Base-by-base conservation (phyloP, 2,888 invertebrate genomes). In the Dicyrtoma fusca region DNA sequence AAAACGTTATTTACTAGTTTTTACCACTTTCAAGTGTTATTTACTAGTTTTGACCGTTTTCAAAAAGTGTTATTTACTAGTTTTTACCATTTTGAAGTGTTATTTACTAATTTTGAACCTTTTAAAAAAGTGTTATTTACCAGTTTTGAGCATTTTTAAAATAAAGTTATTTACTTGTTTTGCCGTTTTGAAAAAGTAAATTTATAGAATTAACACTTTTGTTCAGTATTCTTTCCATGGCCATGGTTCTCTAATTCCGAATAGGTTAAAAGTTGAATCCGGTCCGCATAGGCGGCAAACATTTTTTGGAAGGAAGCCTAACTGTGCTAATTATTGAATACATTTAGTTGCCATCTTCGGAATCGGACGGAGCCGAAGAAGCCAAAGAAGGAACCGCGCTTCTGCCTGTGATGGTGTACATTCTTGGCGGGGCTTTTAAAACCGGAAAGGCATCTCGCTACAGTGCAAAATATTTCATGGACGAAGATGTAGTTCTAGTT, bases 401-500 rank as follows among this genome's bases (percentile, higher is more conserved):
- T 11, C 13, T 65, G 26, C 65, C 65, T 10, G 65, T 65, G 1
- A 25, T 65, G 51, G 34, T 57, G 5, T 68, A 68, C 23, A 55
- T 57, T 19, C 42, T 59, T 13, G 72, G 72, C 11, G 72, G 72
- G 0, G 61, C 51, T 11, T 53, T 53, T 21, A 44, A 47, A 6
- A 14, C n/a, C 42, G 72, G 72, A 42, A 1, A 21, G 25, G 68
- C 53, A 19, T 45, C 72, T 2, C 19, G 63, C 5, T 72, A 69
- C 34, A 11, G 44, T 1, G 53, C 53, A 1, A 47, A 72, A 8
- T 72, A 72, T 69, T 69, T 68, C 14, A 72, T 72, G 72, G 72
- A 72, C 45, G 69, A 69, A 21, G 63, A 68, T 17, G 69, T 72
- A 1, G 44, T 72, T 25, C 19, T 72, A 0, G 63, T 72, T 21